Evolutionary conservation across 2,113 vertebrate species (phyloP), one percentile per base, ranked within the genome.

Genomic region (Sclerurus mexicanus): DNA sequence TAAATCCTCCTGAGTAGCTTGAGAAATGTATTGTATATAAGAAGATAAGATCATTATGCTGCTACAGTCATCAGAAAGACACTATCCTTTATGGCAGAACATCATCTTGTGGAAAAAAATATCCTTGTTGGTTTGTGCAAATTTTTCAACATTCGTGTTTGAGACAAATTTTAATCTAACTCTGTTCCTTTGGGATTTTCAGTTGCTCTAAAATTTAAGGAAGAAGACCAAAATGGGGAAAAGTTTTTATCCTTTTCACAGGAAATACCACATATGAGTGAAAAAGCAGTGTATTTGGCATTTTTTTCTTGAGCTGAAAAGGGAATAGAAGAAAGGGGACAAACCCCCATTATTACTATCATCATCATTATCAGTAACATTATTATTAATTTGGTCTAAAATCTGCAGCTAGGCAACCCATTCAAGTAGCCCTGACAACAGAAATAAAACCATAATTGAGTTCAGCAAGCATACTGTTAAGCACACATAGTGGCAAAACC

Each of bases 401-500:
- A 83, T 35, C 69, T 95, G 92, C 96, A 97, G 79, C 92, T 90
- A 95, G 60, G 91, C 88, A 98, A 94, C 86, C n/a, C 60, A 39
- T 91, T 91, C 80, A 92, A 95, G 59, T 79, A 97, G 85, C 37
- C 89, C 89, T 97, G 89, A 97, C 64, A 97, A 95, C 73, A 97
- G 73, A 96, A 97, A 93, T 86, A 75, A 93, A 46, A 67, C 4
- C 25, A 30, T 39, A 85, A 76, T 44, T 92, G 64, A 67, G 37
- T 60, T 95, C 40, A 91, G 66, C 15, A 77, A 42, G 73, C 17
- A 75, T 10, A 75, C 27, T 87, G 44, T 28, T 76, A 74, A 92
- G 46, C 42, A 60, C 1, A 91, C 44, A 17, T 67, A 74, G 39
- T 55, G 59, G 33, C 33, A 83, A 85, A 82, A 91, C 22, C 2